These are phyloP conservation scores for Macaca mulatta DNA, from an alignment of 2,113 vertebrate genomes.

Conservation along the genomic window DNA sequence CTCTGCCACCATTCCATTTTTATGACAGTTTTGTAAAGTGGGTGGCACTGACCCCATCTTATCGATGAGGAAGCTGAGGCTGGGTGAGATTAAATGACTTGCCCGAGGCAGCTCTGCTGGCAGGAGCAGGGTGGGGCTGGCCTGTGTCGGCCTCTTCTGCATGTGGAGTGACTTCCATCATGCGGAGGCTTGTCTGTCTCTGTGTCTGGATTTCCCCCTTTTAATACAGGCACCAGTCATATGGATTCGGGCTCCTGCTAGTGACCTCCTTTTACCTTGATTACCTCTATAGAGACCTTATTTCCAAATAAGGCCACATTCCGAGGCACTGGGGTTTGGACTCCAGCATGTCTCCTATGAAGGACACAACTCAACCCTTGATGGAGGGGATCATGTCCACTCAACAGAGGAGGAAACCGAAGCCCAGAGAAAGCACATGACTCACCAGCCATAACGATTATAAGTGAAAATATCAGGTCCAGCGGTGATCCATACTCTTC, in stretches of 20 bases:
- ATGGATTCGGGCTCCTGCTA: not conserved
- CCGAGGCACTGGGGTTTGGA: not conserved
- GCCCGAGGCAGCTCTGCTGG: not conserved
- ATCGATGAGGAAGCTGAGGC: not conserved
- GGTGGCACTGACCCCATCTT: not conserved
- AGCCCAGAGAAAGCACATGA: not conserved
- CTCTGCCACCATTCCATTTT: not conserved
- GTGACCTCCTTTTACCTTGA: not conserved
- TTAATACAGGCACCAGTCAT: not conserved
- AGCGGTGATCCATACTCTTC: fast-evolving
- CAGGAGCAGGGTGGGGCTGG: not conserved
- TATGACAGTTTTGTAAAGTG: not conserved
- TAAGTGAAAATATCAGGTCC: not conserved
- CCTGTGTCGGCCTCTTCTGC: not conserved
- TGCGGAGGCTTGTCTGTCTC: fast-evolving
- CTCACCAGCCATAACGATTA: fast-evolving
- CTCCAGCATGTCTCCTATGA: not conserved
- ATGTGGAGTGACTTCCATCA: not conserved
- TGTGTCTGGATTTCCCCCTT: not conserved
- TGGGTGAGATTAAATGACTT: not conserved
- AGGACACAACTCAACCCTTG: not conserved
- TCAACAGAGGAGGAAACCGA: not conserved
- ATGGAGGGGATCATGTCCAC: not conserved
- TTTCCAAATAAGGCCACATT: not conserved
- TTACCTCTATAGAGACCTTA: not conserved